phyloP scores from a whole-genome alignment of 2,113 vertebrate species.

The Oreochromis spilurus region DNA sequence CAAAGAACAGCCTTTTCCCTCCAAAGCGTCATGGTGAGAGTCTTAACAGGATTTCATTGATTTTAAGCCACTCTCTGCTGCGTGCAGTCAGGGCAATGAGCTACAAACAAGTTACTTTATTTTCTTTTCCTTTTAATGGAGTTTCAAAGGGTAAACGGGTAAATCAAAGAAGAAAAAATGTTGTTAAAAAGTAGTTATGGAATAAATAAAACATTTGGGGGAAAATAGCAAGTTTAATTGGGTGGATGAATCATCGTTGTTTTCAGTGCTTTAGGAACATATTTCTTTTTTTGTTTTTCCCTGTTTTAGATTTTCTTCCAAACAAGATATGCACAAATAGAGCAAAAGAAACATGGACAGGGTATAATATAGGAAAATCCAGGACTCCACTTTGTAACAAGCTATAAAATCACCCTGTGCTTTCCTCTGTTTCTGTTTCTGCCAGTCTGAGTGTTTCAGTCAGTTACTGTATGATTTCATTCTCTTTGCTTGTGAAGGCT shows the following conservation, averaged over 20 bases:
- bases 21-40: conserved; percentile 7
- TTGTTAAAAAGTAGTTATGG: not conserved
- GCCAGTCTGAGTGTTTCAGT: conserved; percentile 17
- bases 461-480: conserved; percentile 16
- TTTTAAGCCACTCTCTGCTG: conserved; percentile 11
- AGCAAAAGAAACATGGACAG: conserved; percentile 2
- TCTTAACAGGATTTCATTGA: conserved; percentile 28
- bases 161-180: not conserved
- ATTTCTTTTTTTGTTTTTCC: conserved; percentile 5
- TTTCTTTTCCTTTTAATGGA: not conserved
- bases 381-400: conserved; percentile 36
- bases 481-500: not conserved
- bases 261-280: not conserved
- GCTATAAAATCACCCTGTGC: conserved; percentile 32
- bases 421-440: not conserved
- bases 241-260: conserved; percentile 1
- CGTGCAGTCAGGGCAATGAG: conserved; percentile 5
- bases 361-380: conserved; percentile 26
- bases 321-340: conserved; percentile 3
- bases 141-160: conserved; percentile 12
- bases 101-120: conserved; percentile 1
- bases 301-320: not conserved
- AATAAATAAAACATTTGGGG: not conserved
- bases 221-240: conserved; percentile 1
- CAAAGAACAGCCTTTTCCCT: conserved; percentile 2